These are phyloP conservation scores for Temnothorax curvispinosus DNA, from an alignment of 1,140 invertebrate species.

Conservation along the genomic window DNA sequence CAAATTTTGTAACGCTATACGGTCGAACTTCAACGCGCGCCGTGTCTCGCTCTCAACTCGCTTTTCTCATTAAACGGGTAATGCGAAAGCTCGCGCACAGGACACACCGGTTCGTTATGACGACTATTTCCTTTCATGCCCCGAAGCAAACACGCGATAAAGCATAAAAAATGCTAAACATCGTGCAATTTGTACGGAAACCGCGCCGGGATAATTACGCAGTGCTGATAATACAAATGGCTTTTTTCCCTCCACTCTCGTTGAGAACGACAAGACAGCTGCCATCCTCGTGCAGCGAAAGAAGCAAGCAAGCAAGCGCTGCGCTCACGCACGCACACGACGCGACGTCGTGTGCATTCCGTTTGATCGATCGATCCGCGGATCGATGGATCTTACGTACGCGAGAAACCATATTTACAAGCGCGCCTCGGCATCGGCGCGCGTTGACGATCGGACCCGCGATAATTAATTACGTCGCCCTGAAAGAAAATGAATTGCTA, in stretches of 20 bases:
- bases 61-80: conserved; percentile 51
- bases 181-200: conserved; percentile 63
- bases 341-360: conserved; percentile 37
- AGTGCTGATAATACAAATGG: conserved; percentile 63
- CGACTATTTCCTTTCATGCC: conserved; percentile 9
- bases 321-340: conserved; percentile 58
- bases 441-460: conserved; percentile 55
- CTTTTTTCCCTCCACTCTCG: conserved; percentile 16
- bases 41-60: conserved; percentile 1
- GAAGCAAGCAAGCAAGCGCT: conserved; percentile 51
- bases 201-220: conserved; percentile 57
- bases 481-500: conserved; percentile 69
- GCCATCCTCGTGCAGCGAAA: conserved; percentile 42
- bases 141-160: neutral
- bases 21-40: neutral
- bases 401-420: conserved; percentile 64
- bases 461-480: conserved; percentile 71
- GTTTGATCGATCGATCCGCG: conserved; percentile 72
- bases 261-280: conserved; percentile 66
- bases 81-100: conserved; percentile 39
- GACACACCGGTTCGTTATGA: conserved; percentile 15
- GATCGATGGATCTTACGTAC: conserved; percentile 69
- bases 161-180: conserved; percentile 32
- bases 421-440: conserved; percentile 31
- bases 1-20: neutral